Evolutionary conservation across 2,888 invertebrate species (phyloP), one percentile per base, ranked within the genome.

Genomic region (Adelphocoris suturalis): DNA sequence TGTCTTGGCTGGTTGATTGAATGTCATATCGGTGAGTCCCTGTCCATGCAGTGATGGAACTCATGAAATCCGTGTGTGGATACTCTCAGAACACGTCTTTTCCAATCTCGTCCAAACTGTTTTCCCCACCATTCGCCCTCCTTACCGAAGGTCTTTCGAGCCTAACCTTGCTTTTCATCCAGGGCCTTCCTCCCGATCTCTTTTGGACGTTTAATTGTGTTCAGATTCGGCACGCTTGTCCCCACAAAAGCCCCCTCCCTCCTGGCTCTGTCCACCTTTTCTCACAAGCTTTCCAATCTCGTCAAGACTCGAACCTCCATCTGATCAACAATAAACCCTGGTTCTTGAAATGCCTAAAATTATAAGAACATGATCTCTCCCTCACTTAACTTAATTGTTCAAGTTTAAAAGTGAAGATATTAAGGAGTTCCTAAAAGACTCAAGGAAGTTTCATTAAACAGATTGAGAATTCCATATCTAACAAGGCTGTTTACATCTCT

Each of bases 141-240:
- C 3, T 19, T 61, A n/a, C n/a, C n/a, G 9, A 16, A n/a, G 28
- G 76, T 46, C 46, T n/a, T 76, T 76, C 28, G 28, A 14, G 78
- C 78, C 78, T 78, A 14, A 78, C 78, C 47, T 47, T 78, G 78
- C 78, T 78, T 78, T 78, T 78, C 78, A 78, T 78, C 78, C 78
- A 78, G 46, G 78, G 46, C 78, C 37, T 68, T 68, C 68, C 37
- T 46, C 46, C 46, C 46, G 48, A 52, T 82, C 82, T 82, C 82
- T 52, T 52, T 82, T 82, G 27, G 27, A 82, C 16, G 82, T 82
- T 82, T 82, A 82, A 82, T 82, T 82, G 48, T 52, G 55, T 48
- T 14, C 48, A 19, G 82, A 82, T 82, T 82, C 48, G 82, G 27
- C 82, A 52, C 82, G 82, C 82, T 82, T 52, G 82, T 82, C 48